These are phyloP conservation scores for Salvelinus alpinus DNA, from an alignment of 2,113 vertebrate genomes.

Conservation along the genomic window DNA sequence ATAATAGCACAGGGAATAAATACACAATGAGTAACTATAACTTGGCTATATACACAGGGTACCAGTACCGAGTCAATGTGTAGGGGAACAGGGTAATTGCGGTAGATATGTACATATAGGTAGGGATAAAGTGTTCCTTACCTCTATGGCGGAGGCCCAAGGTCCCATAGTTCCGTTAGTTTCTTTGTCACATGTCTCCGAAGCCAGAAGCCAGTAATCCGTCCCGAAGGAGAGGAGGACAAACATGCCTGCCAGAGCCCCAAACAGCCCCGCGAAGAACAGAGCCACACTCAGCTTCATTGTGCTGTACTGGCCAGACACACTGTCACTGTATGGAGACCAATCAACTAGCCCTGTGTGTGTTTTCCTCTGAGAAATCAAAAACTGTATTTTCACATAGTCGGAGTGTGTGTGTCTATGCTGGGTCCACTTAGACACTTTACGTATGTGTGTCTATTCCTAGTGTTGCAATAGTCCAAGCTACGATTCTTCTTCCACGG, in stretches of 20 bases:
- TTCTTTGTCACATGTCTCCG: conserved; percentile 76
- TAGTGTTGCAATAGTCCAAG: neutral
- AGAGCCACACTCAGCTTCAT: conserved; percentile 90
- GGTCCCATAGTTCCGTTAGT: conserved; percentile 40
- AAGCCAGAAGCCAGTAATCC: conserved; percentile 94
- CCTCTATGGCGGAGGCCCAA: conserved; percentile 31
- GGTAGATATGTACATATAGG: too few species aligned
- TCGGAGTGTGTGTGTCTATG: conserved; percentile 9
- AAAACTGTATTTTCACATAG: neutral
- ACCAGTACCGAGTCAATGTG: too few species aligned
- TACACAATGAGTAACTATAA: too few species aligned
- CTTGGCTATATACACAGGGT: too few species aligned
- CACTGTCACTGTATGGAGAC: conserved; percentile 20
- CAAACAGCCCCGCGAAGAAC: conserved; percentile 94
- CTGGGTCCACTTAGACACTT: neutral
- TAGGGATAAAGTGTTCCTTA: conserved; percentile 38
- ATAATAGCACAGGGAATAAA: too few species aligned
- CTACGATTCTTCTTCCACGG: neutral
- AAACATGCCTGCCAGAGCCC: conserved; percentile 85
- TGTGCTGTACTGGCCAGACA: conserved; percentile 35
- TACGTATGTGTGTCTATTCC: neutral
- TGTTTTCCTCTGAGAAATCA: neutral
- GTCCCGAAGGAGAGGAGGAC: conserved; percentile 93
- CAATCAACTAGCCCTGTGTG: conserved; percentile 16
- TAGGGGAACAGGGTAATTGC: too few species aligned